Conservation (phyloP, 2,797 vertebrate species). For the Acipenser ruthenus region DNA sequence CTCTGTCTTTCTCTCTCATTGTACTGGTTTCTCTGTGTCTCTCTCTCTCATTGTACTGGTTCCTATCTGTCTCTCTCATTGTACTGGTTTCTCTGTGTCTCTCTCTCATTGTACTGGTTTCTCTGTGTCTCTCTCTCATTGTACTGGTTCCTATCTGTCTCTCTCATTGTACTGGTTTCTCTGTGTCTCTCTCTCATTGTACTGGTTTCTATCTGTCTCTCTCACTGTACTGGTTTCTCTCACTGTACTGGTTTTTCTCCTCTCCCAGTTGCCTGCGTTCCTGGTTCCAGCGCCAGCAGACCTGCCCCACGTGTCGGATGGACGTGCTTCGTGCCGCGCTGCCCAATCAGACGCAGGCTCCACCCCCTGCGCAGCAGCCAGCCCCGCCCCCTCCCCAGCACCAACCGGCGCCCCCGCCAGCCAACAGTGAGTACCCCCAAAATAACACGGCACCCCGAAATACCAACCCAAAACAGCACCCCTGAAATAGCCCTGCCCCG, state of each 20-base stretch:
- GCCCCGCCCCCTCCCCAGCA: conserved; percentile 52
- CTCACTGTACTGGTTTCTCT: not conserved
- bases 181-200: too few relatives aligned
- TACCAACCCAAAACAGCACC: not conserved
- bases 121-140: too few relatives aligned
- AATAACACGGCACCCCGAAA: too few relatives aligned
- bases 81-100: too few relatives aligned
- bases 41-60: too few relatives aligned
- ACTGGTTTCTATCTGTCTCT: too few relatives aligned
- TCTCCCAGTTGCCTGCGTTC: conserved; percentile 81
- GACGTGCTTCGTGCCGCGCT: conserved; percentile 82
- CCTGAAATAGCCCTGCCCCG: not conserved
- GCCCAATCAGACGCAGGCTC: conserved; percentile 63
- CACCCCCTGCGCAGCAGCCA: conserved; percentile 58
- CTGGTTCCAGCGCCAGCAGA: conserved; percentile 97
- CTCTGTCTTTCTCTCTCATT: too few relatives aligned
- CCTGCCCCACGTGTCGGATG: conserved; percentile 94
- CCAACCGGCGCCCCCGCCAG: conserved; percentile 60
- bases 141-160: too few relatives aligned
- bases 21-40: too few relatives aligned
- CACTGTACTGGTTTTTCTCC: not conserved
- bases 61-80: too few relatives aligned
- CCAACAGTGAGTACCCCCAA: conserved; percentile 62
- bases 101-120: too few relatives aligned
- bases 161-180: too few relatives aligned